A percentile compares a stretch with the other conserved stretches of the same genome.
phyloP scores from a whole-genome alignment of 2,888 invertebrate species.

The Tipula helvola region DNA sequence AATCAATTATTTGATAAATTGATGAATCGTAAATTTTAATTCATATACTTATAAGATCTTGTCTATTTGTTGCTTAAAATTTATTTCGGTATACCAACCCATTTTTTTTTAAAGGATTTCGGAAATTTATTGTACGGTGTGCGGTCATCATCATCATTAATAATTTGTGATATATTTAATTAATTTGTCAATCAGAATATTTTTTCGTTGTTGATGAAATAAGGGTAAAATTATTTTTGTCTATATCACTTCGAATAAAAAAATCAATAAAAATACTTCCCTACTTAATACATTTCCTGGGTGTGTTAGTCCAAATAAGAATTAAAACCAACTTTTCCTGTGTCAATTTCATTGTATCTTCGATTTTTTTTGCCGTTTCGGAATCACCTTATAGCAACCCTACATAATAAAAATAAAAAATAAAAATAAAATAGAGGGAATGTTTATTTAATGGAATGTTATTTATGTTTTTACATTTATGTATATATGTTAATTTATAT shows the following conservation, averaged over 20 bases:
- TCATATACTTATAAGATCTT: too few species aligned
- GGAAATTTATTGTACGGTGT: not conserved
- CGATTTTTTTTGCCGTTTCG: not conserved
- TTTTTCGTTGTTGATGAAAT: not conserved
- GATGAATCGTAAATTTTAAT: not conserved
- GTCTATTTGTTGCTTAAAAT: not conserved
- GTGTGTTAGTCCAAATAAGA: not conserved
- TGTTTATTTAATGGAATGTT: conserved; percentile 11
- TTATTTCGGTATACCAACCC: not conserved
- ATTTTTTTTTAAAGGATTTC: not conserved
- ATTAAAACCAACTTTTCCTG: not conserved
- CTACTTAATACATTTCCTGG: not conserved
- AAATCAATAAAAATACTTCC: not conserved
- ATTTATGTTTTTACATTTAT: conserved; percentile 10
- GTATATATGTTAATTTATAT: conserved; percentile 9
- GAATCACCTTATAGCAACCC: conserved; percentile 5
- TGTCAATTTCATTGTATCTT: not conserved
- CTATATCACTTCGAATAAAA: not conserved
- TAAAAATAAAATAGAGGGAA: conserved; percentile 5
- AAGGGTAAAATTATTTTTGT: not conserved
- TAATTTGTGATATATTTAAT: not conserved
- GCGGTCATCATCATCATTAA: not conserved
- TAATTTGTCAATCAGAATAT: not conserved
- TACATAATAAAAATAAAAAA: not conserved
- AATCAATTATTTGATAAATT: too few species aligned